Base-by-base conservation (phyloP, 2,113 vertebrate species). In the Phyllostomus discolor region DNA sequence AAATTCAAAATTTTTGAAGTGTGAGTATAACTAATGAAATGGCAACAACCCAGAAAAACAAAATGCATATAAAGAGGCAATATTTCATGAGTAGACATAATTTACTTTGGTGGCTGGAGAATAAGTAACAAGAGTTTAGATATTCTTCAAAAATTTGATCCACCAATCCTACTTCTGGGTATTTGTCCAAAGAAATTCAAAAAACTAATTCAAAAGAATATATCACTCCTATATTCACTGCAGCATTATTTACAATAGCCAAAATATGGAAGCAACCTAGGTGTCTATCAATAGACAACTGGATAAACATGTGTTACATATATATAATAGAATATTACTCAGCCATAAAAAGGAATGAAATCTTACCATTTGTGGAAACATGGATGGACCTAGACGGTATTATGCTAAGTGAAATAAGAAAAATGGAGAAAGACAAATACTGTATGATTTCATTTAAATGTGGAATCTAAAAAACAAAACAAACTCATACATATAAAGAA, bases 1-100 rank as follows among this genome's bases (percentile, higher is more conserved):
- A 80, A 90, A 82, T 43, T 86, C 76, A 57, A 88, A 69, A 96
- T 46, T 91, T 83, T 69, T 62, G n/a, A 95, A 92, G 81, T 67
- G 1, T 4, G 87, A 84, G 24, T 83, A 95, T 54, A 85, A 90
- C 19, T 87, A 54, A 64, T 59, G 24, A 38, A 41, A 88, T 72
- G 35, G 41, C 43, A 91, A 66, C 4, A 76, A 75, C 31, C 1
- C 54, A 95, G 50, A 79, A 88, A 94, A 95, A 80, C 35, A 85
- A 86, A 91, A 85, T n/a, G 5, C 10, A 91, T 35, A 64, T 35
- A 83, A 92, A 91, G n/a, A 90, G 72, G 17, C 22, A 83, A 86
- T 64, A 79, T 52, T 95, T 72, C 17, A 2, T 59, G 41, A 80
- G 81, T 33, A 96, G 43, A 48, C 67, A 50, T 4, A 81, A 62